phyloP scores from a whole-genome alignment of 2,113 vertebrate species.

The Colinus virginianus region DNA sequence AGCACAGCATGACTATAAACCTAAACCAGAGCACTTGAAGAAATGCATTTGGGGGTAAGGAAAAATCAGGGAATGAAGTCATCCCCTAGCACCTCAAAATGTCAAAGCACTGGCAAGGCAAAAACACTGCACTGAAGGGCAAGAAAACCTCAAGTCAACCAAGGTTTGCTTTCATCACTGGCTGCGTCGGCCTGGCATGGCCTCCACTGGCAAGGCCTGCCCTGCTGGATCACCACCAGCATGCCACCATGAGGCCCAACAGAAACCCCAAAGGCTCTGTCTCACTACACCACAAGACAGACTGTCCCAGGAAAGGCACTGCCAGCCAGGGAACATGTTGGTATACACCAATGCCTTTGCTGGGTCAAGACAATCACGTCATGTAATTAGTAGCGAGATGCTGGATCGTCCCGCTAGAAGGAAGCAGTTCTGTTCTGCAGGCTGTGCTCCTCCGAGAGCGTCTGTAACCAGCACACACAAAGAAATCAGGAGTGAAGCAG shows the following conservation, averaged over 20 bases:
- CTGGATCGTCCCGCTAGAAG: conserved; percentile 54
- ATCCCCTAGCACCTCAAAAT: background rate
- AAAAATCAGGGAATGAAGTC: background rate
- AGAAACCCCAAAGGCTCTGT: background rate
- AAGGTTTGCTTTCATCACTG: background rate
- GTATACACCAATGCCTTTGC: conserved; percentile 62
- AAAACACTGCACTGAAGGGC: background rate
- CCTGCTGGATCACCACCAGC: rapidly evolving
- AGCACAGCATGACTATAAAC: background rate
- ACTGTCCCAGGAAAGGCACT: conserved; percentile 53
- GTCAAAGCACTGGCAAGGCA: background rate
- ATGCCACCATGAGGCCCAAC: background rate
- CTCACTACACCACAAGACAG: background rate
- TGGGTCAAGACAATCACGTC: conserved; percentile 69
- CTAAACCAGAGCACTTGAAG: background rate
- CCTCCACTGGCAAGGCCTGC: background rate
- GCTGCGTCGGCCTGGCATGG: background rate
- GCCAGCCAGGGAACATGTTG: conserved; percentile 34
- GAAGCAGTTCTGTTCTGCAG: conserved; percentile 21
- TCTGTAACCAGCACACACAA: conserved; percentile 11
- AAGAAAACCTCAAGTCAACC: background rate
- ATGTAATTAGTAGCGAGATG: conserved; percentile 68
- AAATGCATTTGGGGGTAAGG: background rate
- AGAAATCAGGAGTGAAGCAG: background rate
- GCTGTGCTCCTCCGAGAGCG: conserved; percentile 20